These are phyloP conservation scores for Papilio xuthus DNA, from an alignment of 1,140 invertebrate genomes.

Conservation along the genomic window DNA sequence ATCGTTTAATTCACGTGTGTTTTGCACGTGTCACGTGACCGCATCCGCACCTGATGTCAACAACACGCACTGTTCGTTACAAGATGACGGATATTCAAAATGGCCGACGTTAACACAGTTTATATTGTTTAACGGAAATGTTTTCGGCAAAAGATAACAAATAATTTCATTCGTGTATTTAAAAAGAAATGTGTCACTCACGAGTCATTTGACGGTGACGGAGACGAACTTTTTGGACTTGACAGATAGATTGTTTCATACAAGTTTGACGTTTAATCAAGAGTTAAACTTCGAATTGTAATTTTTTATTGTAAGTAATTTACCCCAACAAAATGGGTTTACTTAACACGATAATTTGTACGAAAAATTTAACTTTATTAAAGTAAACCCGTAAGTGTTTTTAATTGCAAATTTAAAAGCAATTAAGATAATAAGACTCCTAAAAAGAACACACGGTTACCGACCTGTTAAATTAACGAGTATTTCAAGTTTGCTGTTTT, in stretches of 20 bases:
- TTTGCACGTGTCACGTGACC: constrained; percentile 4
- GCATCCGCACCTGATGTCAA: neutral
- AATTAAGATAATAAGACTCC: neutral
- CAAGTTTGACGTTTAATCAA: too few relatives aligned
- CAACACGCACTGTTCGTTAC: neutral
- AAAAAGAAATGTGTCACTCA: neutral
- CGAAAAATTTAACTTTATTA: neutral
- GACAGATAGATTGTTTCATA: too few relatives aligned
- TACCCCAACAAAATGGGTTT: neutral
- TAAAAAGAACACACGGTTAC: neutral
- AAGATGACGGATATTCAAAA: neutral
- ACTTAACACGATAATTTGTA: neutral
- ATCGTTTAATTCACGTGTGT: neutral
- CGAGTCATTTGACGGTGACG: too few relatives aligned
- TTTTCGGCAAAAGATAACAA: neutral
- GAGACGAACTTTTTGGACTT: too few relatives aligned
- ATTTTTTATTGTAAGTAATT: neutral
- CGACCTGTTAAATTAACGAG: neutral
- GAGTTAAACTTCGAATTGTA: too few relatives aligned
- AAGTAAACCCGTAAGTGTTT: neutral
- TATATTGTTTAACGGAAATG: neutral
- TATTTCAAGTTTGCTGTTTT: constrained; percentile 11
- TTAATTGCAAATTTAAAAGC: neutral
- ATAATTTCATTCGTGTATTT: neutral
- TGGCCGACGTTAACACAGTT: neutral